Percentiles rank a stretch among this genome's conserved stretches.
Evolutionary conservation across 2,797 vertebrate genomes (phyloP).

Genomic region (Kryptolebias ocellatus): DNA sequence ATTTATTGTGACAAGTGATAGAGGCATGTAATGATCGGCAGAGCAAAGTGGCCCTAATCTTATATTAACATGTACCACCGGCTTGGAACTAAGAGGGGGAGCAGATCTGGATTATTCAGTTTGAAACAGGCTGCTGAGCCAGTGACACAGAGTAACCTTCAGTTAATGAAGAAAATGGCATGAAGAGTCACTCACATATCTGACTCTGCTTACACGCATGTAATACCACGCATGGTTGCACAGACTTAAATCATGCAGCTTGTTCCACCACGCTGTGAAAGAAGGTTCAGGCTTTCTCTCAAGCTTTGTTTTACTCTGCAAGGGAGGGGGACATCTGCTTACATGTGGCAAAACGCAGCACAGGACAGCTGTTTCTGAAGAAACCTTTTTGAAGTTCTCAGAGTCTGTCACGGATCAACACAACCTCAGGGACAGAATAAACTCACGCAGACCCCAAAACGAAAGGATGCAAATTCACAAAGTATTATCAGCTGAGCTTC

Average conservation of each 20-base stretch:
- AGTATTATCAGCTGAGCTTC: constrained; percentile 29
- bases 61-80: constrained; percentile 69
- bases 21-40: constrained; percentile 49
- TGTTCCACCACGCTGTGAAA: not conserved
- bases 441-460: constrained; percentile 14
- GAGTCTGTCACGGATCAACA: constrained; percentile 23
- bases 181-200: constrained; percentile 17
- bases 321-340: constrained; percentile 28
- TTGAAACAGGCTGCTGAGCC: constrained; percentile 50
- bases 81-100: constrained; percentile 64
- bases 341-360: constrained; percentile 26
- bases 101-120: constrained; percentile 70
- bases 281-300: constrained; percentile 22
- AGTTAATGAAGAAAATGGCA: constrained; percentile 51
- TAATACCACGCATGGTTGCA: constrained; percentile 38
- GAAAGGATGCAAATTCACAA: constrained; percentile 25
- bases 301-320: constrained; percentile 16
- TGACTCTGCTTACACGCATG: constrained; percentile 33
- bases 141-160: constrained; percentile 45
- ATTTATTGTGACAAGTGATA: constrained; percentile 43
- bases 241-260: constrained; percentile 33
- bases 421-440: constrained; percentile 10
- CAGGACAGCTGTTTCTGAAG: constrained; percentile 30
- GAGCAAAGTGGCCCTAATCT: constrained; percentile 69
- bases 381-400: constrained; percentile 45